These are phyloP conservation scores for Centrocercus urophasianus DNA, from an alignment of 2,113 vertebrate species.

Conservation along the genomic window DNA sequence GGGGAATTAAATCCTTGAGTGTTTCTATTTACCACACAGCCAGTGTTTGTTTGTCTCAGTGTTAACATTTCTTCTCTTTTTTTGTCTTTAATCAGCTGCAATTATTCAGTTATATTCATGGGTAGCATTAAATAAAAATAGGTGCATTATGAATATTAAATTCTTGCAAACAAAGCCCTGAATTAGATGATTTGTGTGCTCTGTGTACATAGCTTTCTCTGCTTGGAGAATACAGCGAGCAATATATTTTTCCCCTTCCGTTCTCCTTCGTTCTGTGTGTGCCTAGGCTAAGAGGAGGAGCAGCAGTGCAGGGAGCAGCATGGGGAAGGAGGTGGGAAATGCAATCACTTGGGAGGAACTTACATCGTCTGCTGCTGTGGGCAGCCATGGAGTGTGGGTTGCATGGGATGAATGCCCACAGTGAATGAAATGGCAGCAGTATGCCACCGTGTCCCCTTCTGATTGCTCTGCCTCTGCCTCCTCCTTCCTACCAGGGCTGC, in stretches of 20 bases:
- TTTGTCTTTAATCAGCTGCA: slow-evolving; percentile 70
- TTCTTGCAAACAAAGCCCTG: slow-evolving; percentile 54
- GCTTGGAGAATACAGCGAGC: not conserved
- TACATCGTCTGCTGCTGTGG: fast-evolving
- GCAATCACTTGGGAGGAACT: fast-evolving
- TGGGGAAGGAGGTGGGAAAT: not conserved
- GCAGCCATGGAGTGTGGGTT: fast-evolving
- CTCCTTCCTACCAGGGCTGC: not conserved
- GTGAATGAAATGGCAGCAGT: not conserved
- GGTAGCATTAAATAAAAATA: slow-evolving; percentile 72
- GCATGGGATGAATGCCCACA: fast-evolving
- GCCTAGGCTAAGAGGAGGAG: not conserved
- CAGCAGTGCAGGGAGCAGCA: not conserved
- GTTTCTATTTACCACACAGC: slow-evolving; percentile 70
- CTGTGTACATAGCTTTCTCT: not conserved
- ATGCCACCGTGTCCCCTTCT: not conserved
- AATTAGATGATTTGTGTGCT: slow-evolving; percentile 63
- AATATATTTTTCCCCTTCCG: not conserved
- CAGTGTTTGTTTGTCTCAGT: slow-evolving; percentile 65
- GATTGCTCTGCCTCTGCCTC: fast-evolving
- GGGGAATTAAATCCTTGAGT: slow-evolving; percentile 72
- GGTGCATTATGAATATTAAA: slow-evolving; percentile 66
- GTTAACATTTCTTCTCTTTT: slow-evolving; percentile 72
- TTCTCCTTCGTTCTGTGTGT: not conserved
- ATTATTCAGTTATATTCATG: slow-evolving; percentile 74